Base-by-base conservation (phyloP, 2,888 invertebrate genomes). In the Drosophila neutralis region DNA sequence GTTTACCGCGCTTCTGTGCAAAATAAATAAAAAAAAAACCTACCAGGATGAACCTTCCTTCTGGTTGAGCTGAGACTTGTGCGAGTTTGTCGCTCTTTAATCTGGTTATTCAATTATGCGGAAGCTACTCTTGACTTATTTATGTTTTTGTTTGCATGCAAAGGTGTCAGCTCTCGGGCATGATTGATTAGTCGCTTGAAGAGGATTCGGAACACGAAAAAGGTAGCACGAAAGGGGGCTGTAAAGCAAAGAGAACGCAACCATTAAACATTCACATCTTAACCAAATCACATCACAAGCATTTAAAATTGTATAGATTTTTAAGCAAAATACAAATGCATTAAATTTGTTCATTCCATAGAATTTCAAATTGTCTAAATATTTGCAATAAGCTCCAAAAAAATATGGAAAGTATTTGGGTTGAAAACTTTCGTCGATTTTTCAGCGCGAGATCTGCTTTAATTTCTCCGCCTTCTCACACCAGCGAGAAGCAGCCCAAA, bases 91-190 rank as follows among this genome's bases (percentile, higher is more conserved):
- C 65, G 33, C 51, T 24, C 38, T 49, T 56, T 63, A 65, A 71
- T 76, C 71, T 60, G 58, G 54, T 63, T 73, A 2, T 66, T 15
- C 69, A 73, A 73, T 52, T 66, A 83, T 75, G 86, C 90, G 86
- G 90, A 88, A 90, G 90, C 81, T 56, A 57, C 57, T 54, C 59
- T 45, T 21, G 21, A 45, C 36, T 61, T 67, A 60, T 49, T 63
- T 21, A 38, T 61, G 35, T 56, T 68, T 31, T 57, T 48, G 56
- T 56, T 75, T 53, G 58, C 36, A 38, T 69, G 69, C 49, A 49
- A 69, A 87, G 78, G 89, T 87, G 86, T 85, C 88, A 64, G 75
- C 61, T 53, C 70, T 56, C 49, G 51, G 27, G 2, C 67, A 83
- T 83, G 89, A 84, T 84, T 78, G 83, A 89, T 84, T 69, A 68